A percentile compares a stretch with the other conserved stretches of the same genome.
Conservation (phyloP, 2,797 vertebrate genomes). For the Oreonectes daqikongensis region DNA sequence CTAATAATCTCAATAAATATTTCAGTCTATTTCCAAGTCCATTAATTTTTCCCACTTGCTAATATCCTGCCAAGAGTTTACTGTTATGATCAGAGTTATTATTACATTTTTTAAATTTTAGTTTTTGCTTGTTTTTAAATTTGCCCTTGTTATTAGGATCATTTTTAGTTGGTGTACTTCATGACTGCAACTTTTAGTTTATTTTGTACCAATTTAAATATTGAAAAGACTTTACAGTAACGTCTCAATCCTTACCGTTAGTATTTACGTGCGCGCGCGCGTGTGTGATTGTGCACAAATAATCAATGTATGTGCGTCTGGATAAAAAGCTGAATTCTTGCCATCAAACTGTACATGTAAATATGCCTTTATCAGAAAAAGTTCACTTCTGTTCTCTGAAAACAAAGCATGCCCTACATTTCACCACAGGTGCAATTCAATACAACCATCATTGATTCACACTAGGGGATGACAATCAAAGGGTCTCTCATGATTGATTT, state of each 20-base stretch:
- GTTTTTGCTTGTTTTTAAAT: background rate
- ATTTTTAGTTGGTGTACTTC: no score
- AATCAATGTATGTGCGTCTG: background rate
- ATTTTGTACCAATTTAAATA: no score
- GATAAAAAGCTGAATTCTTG: no score
- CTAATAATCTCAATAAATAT: background rate
- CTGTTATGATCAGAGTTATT: background rate
- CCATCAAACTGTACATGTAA: no score
- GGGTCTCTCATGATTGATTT: background rate
- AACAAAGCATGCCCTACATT: background rate
- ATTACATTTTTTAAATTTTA: no score
- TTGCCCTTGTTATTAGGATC: background rate
- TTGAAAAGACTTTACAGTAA: no score
- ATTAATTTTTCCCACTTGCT: background rate
- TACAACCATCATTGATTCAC: slow-evolving; percentile 1
- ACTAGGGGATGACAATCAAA: background rate
- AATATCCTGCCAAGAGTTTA: background rate
- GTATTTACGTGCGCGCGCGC: no score
- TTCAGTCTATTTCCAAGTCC: background rate
- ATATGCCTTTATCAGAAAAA: background rate
- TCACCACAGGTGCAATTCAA: slow-evolving; percentile 4
- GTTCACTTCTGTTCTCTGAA: background rate
- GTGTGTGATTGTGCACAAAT: background rate
- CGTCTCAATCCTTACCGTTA: no score
- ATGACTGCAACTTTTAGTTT: no score